Base-by-base conservation (phyloP, 2,888 invertebrate species). In the Apotomis betuletana region DNA sequence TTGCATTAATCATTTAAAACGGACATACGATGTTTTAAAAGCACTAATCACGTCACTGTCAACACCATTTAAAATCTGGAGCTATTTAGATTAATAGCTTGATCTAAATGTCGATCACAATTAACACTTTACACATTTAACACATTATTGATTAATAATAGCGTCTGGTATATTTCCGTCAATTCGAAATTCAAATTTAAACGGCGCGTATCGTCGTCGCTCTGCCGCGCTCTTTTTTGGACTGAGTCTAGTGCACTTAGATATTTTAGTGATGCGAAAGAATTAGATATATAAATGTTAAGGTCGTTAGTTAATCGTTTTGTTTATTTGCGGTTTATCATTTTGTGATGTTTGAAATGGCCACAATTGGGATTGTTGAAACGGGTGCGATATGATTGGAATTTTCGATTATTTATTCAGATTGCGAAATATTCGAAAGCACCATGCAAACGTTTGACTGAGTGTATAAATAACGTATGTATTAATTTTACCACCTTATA, bases 101-200 rank as follows among this genome's bases (percentile, higher is more conserved):
- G 59, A 15, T 49, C 61, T 67, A 54, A 71, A 71, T 67, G 51
- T 36, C 5, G 3, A 51, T 10, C 61, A 55, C 67, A 46, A 70
- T 70, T 71, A 61, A 57, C 5, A 51, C 12, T 61, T 65, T 65
- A 54, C 12, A 59, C 27, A 2, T 27, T 27, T 58, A 67, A 64
- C 54, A 63, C 54, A 51, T 55, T 54, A 67, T 60, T 71, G 71
- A 74, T 61, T 54, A 67, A 64, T 71, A 74, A 74, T 61, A 64
- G 41, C 49, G 71, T 71, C 71, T 71, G 65, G 74, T 74, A 65
- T 52, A 65, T 67, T 74, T 74, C 74, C 74, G 27, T 36, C 4
- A 36, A 27, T 60, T 70, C 57, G 15, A 61, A 41, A 49, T 51
- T 52, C 36, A 12, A 57, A 67, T 55, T 70, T 55, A 27, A 55